Conservation (phyloP, 2,888 invertebrate species). For the Cheilosia scutellata region DNA sequence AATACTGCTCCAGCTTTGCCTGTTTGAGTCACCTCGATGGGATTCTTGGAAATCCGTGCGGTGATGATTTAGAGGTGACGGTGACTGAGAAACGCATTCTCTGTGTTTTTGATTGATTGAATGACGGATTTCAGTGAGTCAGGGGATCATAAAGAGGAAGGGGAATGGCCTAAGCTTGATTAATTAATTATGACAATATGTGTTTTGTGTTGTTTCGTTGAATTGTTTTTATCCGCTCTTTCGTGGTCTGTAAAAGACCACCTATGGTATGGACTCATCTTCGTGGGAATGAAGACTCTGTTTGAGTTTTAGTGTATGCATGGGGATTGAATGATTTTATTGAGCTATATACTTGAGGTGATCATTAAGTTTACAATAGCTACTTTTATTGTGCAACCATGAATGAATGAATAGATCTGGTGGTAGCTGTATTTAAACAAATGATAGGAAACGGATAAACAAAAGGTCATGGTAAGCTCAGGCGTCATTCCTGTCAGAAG, state of each 20-base stretch:
- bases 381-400: too few relatives aligned
- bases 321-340: constrained; percentile 30
- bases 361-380: constrained; percentile 10
- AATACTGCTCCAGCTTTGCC: not conserved
- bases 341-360: constrained; percentile 22
- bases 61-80: constrained; percentile 15
- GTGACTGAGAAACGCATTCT: constrained; percentile 7
- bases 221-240: constrained; percentile 7
- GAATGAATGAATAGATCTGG: too few relatives aligned
- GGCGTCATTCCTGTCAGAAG: too few relatives aligned
- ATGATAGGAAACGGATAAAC: too few relatives aligned
- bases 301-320: too few relatives aligned
- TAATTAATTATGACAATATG: constrained; percentile 40
- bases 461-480: too few relatives aligned
- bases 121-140: constrained; percentile 47
- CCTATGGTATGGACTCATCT: not conserved
- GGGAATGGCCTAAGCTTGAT: constrained; percentile 29
- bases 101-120: constrained; percentile 48
- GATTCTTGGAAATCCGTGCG: constrained; percentile 29
- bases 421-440: too few relatives aligned
- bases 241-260: constrained; percentile 24
- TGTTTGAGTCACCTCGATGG: constrained; percentile 28
- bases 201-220: constrained; percentile 28
- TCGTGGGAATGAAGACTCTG: constrained; percentile 30
- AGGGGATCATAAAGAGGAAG: constrained; percentile 24